Evolutionary conservation across 1,140 invertebrate species (phyloP), one percentile per base, ranked within the genome.

Genomic region (Drosophila subpulchrella): DNA sequence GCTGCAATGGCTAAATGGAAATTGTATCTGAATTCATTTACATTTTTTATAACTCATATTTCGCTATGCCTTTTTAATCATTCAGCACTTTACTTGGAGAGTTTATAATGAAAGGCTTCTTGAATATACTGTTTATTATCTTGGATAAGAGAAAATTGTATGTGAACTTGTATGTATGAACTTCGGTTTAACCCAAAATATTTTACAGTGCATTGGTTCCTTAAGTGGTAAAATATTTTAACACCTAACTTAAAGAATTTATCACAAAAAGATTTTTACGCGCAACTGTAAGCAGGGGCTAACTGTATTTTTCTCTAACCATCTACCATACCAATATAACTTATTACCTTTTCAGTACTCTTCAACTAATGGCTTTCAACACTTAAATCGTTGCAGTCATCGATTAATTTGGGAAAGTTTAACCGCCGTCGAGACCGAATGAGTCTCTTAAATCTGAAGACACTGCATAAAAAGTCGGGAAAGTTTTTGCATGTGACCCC

Each of bases 401-500:
- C 79, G 79, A 88, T 80, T 83, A 82, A 77, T 80, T 82, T 61
- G 17, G 2, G 7, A 86, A 86, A 72, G 36, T 86, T 86, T 15
- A 12, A 17, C 30, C 55, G 12, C 44, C 32, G 10, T 27, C 20
- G 34, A 42, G 42, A 51, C 44, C 27, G 7, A 51, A 50, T 39
- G 30, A 60, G 72, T 20, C 44, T 34, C 38, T 53, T 44, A 82
- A 63, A 81, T 78, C 67, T 77, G 17, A 54, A 75, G 65, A 65
- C 65, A 44, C 8, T 6, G 3, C 38, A 8, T 24, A 20, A 66
- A 66, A 53, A 50, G 47, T 47, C 11, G 11, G 10, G 48, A 42
- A 88, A 82, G 77, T 81, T 88, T 88, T 89, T 83, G 76, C 72
- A 77, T 89, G 58, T 81, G 82, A 86, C 81, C 78, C 68, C 72